Conservation (phyloP, 2,797 vertebrate species). For the Galagoides demidoff region DNA sequence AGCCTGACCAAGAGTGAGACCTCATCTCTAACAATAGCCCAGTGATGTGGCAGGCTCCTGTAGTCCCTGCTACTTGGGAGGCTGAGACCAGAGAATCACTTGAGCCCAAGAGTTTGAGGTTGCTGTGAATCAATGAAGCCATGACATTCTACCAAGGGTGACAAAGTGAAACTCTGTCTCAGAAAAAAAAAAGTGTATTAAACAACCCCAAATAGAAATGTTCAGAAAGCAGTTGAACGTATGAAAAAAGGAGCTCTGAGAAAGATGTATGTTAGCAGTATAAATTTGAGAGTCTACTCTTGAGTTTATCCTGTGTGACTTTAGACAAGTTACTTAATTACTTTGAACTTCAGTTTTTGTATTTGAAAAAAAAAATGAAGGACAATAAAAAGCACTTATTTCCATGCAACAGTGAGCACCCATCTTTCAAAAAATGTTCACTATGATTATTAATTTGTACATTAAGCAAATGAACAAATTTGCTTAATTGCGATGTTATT, state of each 20-base stretch:
- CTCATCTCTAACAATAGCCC: too few relatives aligned
- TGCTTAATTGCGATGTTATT: conserved; percentile 33
- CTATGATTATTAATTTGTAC: not conserved
- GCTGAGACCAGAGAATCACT: too few relatives aligned
- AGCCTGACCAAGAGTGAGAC: too few relatives aligned
- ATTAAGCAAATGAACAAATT: not conserved
- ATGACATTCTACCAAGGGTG: too few relatives aligned
- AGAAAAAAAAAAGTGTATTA: not conserved
- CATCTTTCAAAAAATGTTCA: not conserved
- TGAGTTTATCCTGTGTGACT: not conserved
- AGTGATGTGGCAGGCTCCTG: too few relatives aligned
- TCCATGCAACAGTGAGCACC: not conserved
- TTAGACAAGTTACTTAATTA: not conserved
- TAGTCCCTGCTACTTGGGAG: too few relatives aligned
- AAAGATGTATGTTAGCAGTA: not conserved
- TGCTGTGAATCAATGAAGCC: too few relatives aligned
- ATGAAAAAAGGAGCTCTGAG: not conserved
- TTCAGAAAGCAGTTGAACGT: not conserved
- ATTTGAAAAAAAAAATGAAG: not conserved
- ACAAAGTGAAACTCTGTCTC: too few relatives aligned
- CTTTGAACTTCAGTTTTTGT: not conserved
- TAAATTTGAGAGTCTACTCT: not conserved
- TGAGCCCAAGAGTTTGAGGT: too few relatives aligned
- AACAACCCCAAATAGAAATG: not conserved
- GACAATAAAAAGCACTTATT: not conserved